Conservation (phyloP, 2,888 invertebrate genomes). For the Drosophila demipolita region DNA sequence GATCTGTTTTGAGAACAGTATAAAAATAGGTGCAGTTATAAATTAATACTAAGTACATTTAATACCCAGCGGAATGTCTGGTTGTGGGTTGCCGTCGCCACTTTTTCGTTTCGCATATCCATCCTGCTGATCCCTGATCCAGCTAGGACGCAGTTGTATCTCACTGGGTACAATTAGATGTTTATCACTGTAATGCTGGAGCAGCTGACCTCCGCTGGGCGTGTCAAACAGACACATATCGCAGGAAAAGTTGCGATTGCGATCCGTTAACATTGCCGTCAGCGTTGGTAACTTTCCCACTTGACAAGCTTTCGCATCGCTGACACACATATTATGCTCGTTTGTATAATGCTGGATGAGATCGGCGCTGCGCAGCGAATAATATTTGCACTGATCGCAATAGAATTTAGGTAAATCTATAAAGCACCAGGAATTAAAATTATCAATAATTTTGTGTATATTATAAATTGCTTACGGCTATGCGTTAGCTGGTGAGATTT, state of each 20-base stretch:
- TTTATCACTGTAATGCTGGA: constrained; percentile 69
- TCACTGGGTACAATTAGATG: constrained; percentile 72
- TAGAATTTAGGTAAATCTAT: constrained; percentile 82
- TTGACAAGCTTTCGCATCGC: constrained; percentile 27
- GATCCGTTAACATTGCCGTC: constrained; percentile 7
- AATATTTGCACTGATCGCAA: constrained; percentile 78
- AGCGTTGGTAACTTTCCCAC: constrained; percentile 6
- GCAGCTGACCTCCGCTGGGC: constrained; percentile 52
- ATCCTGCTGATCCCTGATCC: constrained; percentile 21
- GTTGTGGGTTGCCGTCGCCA: neutral
- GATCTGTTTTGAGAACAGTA: constrained; percentile 41
- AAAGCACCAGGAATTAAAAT: neutral
- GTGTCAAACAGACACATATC: constrained; percentile 80
- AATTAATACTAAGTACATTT: constrained; percentile 46
- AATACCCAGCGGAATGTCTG: constrained; percentile 57
- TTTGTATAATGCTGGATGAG: constrained; percentile 75
- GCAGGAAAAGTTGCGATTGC: constrained; percentile 58
- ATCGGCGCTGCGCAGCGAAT: constrained; percentile 78
- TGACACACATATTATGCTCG: constrained; percentile 54
- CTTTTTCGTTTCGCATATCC: neutral
- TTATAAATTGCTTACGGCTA: constrained; percentile 54
- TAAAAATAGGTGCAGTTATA: neutral
- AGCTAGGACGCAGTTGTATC: constrained; percentile 71
- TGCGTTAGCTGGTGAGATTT: constrained; percentile 74
- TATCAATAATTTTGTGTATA: neutral